phyloP scores from a whole-genome alignment of 2,113 vertebrate genomes.

The Jaculus jaculus region DNA sequence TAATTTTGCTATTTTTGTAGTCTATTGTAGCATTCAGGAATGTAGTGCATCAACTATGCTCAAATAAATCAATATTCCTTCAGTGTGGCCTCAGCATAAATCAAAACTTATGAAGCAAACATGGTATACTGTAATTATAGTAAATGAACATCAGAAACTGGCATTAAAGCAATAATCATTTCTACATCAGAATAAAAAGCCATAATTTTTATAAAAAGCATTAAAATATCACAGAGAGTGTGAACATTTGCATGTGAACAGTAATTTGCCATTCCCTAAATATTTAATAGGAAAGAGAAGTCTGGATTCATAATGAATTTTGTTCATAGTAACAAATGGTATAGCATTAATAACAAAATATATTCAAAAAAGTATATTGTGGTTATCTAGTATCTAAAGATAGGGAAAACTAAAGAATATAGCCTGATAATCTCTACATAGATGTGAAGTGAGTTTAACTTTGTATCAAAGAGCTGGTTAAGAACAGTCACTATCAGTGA shows the following conservation, averaged over 20 bases:
- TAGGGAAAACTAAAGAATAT: neutral
- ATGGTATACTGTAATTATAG: conserved; percentile 50
- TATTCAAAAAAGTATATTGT: neutral
- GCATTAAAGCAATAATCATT: conserved; percentile 56
- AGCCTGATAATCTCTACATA: neutral
- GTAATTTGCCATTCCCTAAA: neutral
- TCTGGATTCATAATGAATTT: neutral
- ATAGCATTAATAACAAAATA: neutral
- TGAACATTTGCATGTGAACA: neutral
- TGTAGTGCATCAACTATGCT: neutral
- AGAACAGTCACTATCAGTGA: neutral
- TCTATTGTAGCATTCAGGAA: too few species aligned
- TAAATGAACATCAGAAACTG: conserved; percentile 31
- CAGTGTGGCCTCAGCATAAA: conserved; percentile 64
- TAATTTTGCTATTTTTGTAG: too few species aligned
- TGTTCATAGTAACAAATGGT: neutral
- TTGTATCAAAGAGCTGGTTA: neutral
- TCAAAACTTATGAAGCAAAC: conserved; percentile 64
- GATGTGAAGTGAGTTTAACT: neutral
- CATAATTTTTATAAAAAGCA: conserved; percentile 48
- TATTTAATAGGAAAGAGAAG: neutral
- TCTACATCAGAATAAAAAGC: neutral
- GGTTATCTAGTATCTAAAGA: neutral
- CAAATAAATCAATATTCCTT: conserved; percentile 63
- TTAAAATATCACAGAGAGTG: neutral